These are phyloP conservation scores for Illadopsis cleaveri DNA, from an alignment of 2,113 vertebrate species.

Conservation along the genomic window DNA sequence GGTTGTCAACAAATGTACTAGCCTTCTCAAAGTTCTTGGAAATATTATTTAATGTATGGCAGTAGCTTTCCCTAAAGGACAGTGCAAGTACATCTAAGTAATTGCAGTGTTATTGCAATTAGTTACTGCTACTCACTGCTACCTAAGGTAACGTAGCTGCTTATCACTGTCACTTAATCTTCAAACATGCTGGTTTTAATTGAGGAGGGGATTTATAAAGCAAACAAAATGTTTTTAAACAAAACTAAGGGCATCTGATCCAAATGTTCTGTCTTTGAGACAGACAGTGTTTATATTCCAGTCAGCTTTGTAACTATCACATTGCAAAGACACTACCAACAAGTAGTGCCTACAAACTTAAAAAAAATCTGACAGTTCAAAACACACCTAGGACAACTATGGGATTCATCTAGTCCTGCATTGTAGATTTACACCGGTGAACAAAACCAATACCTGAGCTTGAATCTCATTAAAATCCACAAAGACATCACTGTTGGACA, in stretches of 20 bases:
- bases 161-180: not conserved
- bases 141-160: not conserved
- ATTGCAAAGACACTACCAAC: not conserved
- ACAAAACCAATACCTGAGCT: not conserved
- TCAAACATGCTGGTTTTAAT: not conserved
- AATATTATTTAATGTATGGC: not conserved
- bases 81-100: not conserved
- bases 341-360: not conserved
- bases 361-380: not conserved
- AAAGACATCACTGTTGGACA: not conserved
- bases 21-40: not conserved
- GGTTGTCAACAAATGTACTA: not conserved
- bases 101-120: not conserved
- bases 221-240: not conserved
- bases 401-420: not conserved
- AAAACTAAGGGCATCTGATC: not conserved
- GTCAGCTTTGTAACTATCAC: not conserved
- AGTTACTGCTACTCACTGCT: not conserved
- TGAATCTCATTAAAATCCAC: not conserved
- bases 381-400: not conserved
- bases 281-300: not conserved
- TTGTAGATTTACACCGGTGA: not conserved
- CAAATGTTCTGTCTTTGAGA: not conserved
- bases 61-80: not conserved
- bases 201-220: not conserved